Percentiles rank a stretch among this genome's conserved stretches.
Evolutionary conservation across 2,888 invertebrate genomes (phyloP).

Genomic region (Drosophila subsilvestris): DNA sequence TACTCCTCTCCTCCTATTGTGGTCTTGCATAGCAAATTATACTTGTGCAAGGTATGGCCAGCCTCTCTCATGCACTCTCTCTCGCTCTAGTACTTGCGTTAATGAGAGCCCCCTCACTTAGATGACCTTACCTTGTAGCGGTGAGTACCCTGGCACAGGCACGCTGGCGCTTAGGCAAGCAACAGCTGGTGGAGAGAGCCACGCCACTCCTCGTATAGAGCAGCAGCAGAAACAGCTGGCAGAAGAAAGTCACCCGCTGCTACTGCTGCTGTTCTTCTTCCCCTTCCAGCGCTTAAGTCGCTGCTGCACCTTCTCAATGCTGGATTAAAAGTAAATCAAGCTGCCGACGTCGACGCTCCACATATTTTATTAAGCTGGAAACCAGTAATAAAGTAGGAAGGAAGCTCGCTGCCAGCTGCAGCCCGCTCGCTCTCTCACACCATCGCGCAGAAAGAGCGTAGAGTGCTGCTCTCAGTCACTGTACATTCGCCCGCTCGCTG

Average conservation of each 20-base stretch:
- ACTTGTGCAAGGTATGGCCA: not conserved
- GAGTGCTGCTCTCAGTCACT: constrained; percentile 16
- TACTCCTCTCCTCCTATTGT: not conserved
- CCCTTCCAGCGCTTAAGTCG: not conserved
- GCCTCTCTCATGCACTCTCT: not conserved
- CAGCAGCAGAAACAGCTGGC: constrained; percentile 39
- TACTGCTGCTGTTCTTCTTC: not conserved
- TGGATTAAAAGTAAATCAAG: constrained; percentile 67
- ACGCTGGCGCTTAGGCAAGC: constrained; percentile 18
- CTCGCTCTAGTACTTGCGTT: not conserved
- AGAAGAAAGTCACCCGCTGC: constrained; percentile 39
- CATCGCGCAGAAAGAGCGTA: constrained; percentile 5
- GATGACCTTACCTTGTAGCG: not conserved
- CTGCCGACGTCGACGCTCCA: constrained; percentile 60
- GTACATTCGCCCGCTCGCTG: constrained; percentile 3
- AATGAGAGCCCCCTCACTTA: too few species aligned
- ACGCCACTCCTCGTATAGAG: constrained; percentile 7
- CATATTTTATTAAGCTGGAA: constrained; percentile 73
- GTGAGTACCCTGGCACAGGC: not conserved
- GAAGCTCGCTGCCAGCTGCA: constrained; percentile 72
- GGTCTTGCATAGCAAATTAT: not conserved
- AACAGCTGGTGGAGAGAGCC: constrained; percentile 26
- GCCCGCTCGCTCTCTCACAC: constrained; percentile 28
- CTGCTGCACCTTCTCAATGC: constrained; percentile 46
- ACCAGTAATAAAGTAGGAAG: constrained; percentile 77